phyloP scores from a whole-genome alignment of 2,113 vertebrate genomes.

The Apistogramma diplotaenia region DNA sequence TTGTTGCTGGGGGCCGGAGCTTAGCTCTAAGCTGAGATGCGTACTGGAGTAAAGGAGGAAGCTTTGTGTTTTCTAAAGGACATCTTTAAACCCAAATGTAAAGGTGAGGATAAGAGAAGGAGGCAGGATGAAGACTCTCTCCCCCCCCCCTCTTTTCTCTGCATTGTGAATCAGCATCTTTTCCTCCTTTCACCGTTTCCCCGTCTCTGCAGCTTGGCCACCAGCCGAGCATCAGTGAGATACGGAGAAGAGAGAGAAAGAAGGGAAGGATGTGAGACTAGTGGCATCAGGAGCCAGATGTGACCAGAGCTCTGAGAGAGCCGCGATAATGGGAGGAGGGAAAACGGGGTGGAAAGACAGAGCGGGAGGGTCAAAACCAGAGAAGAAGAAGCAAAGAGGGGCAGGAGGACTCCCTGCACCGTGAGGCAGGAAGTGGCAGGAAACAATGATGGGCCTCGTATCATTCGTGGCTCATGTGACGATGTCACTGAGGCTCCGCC shows the following conservation, averaged over 20 bases:
- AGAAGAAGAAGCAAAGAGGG: background rate
- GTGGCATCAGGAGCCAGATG: conserved; percentile 10
- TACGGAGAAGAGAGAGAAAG: background rate
- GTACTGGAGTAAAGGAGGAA: background rate
- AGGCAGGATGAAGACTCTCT: background rate
- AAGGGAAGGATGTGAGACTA: conserved; percentile 19
- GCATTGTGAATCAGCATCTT: conserved; percentile 74
- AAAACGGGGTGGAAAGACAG: background rate
- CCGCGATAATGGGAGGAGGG: background rate
- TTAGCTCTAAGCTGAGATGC: background rate
- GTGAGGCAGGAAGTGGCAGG: background rate
- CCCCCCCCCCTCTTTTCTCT: background rate
- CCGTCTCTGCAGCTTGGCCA: conserved; percentile 48
- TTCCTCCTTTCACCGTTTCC: conserved; percentile 22
- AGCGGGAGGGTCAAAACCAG: background rate
- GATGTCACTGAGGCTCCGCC: conserved; percentile 47
- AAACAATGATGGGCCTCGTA: conserved; percentile 44
- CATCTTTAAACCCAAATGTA: background rate
- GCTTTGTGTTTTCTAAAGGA: background rate
- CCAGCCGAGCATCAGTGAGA: conserved; percentile 31
- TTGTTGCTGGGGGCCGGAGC: background rate
- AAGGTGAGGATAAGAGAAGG: conserved; percentile 3
- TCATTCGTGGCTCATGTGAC: conserved; percentile 38
- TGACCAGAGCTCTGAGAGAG: conserved; percentile 9
- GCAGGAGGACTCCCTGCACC: background rate